A percentile compares a stretch with the other conserved stretches of the same genome.
Conservation (phyloP, 2,797 vertebrate genomes). For the Erithacus rubecula region DNA sequence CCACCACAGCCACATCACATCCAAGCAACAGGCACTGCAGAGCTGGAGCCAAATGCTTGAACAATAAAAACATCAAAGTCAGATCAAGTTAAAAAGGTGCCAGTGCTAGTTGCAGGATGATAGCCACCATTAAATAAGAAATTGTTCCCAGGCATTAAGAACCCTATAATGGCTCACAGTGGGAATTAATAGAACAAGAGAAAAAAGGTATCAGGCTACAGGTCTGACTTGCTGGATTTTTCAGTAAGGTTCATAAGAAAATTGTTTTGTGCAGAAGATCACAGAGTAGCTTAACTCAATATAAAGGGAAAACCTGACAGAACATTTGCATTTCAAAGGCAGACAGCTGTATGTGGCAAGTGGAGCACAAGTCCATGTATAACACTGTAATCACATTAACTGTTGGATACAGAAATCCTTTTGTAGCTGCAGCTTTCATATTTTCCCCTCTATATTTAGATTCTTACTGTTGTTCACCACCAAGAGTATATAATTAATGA, state of each 20-base stretch:
- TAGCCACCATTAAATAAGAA: background rate
- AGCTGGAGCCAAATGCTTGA: background rate
- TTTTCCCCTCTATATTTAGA: background rate
- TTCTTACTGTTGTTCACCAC: background rate
- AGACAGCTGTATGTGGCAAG: background rate
- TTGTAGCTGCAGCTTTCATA: background rate
- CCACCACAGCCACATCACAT: background rate
- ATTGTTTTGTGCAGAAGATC: conserved; percentile 21
- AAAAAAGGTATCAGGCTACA: background rate
- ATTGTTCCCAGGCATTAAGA: background rate
- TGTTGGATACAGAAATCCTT: background rate
- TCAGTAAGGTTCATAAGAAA: background rate
- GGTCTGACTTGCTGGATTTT: conserved; percentile 4
- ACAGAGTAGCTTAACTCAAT: conserved; percentile 1
- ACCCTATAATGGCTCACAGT: background rate
- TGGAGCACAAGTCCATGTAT: background rate
- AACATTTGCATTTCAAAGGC: conserved; percentile 24
- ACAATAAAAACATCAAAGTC: background rate
- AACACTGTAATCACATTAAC: background rate
- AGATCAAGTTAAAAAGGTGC: background rate
- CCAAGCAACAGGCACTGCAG: background rate
- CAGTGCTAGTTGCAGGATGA: background rate
- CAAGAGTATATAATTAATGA: background rate
- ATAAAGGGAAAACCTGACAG: conserved; percentile 4
- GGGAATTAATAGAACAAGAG: background rate